Evolutionary conservation across 2,888 invertebrate species (phyloP).

Genomic region (Lepidonotus clava): DNA sequence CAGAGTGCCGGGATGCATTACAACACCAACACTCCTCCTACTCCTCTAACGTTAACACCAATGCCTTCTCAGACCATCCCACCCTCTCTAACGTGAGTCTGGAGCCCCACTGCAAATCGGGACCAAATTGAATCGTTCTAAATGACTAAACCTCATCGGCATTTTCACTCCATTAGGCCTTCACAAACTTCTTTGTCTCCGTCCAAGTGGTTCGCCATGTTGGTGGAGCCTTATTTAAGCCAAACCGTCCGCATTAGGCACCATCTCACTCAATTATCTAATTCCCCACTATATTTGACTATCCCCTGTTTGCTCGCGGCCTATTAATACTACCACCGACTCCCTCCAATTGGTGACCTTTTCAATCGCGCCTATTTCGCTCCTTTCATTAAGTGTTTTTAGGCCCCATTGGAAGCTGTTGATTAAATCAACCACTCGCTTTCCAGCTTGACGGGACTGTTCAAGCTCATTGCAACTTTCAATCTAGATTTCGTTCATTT

Average conservation of each 20-base stretch:
- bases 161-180: neutral
- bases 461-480: neutral
- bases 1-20: too few species aligned
- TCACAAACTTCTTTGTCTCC: neutral
- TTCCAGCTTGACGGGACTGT: neutral
- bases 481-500: constrained; percentile 5
- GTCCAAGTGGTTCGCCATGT: neutral
- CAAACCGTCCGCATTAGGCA: neutral
- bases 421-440: constrained; percentile 3
- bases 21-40: too few species aligned
- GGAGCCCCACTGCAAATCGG: too few species aligned
- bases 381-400: neutral
- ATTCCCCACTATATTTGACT: neutral
- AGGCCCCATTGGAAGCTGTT: neutral
- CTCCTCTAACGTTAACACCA: too few species aligned
- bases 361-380: neutral
- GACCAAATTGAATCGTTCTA: too few species aligned
- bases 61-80: too few species aligned
- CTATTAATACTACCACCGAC: constrained; percentile 16
- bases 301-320: neutral
- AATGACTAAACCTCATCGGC: neutral
- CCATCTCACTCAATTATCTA: neutral
- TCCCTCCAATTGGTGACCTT: neutral
- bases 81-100: too few species aligned
- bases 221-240: neutral